Conservation (phyloP, 2,113 vertebrate species). For the Lasiurus cinereus region DNA sequence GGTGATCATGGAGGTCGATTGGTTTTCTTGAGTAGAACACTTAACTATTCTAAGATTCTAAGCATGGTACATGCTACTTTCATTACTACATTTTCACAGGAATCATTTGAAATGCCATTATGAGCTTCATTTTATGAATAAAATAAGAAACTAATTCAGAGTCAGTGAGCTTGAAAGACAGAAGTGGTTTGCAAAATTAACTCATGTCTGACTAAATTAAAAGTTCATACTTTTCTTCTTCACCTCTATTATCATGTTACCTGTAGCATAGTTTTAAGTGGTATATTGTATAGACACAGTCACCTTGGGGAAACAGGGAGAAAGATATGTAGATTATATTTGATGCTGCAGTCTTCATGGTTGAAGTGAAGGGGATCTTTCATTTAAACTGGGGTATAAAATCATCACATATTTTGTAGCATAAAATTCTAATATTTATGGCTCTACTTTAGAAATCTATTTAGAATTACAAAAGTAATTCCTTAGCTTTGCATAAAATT, state of each 20-base stretch:
- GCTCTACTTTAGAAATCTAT: not conserved
- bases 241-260: not conserved
- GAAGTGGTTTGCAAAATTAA: slow-evolving; percentile 30
- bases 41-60: not conserved
- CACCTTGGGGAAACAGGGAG: not conserved
- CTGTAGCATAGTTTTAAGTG: not conserved
- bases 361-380: not conserved
- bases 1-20: not conserved
- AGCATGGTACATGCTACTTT: not conserved
- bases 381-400: not conserved
- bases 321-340: not conserved
- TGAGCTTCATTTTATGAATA: slow-evolving; percentile 38
- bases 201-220: slow-evolving; percentile 26
- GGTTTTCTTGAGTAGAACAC: not conserved
- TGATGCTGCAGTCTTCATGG: not conserved
- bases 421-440: not conserved
- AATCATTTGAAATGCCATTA: slow-evolving; percentile 31
- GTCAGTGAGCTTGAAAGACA: slow-evolving; percentile 21
- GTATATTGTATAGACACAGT: not conserved
- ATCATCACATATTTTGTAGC: not conserved
- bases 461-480: not conserved
- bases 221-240: not conserved
- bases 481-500: not conserved
- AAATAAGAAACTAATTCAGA: not conserved
- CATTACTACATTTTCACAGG: slow-evolving; percentile 19